These are phyloP conservation scores for Zosterops hypoxanthus DNA, from an alignment of 2,113 vertebrate genomes.

Conservation along the genomic window DNA sequence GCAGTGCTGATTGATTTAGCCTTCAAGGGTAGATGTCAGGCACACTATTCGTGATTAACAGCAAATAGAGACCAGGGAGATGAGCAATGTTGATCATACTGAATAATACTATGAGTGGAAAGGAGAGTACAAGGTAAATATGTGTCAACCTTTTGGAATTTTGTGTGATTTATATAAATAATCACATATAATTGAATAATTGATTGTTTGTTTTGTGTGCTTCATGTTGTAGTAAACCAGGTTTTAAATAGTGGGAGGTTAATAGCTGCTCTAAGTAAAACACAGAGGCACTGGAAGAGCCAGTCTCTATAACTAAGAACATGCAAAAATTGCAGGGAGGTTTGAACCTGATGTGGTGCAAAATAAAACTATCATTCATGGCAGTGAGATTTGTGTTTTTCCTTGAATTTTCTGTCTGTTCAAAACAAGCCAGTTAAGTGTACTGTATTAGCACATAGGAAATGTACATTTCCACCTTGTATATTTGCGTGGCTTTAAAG, in stretches of 20 bases:
- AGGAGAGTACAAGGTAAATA: constrained; percentile 18
- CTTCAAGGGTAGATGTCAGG: background rate
- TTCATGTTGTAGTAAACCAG: background rate
- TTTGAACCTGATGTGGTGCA: background rate
- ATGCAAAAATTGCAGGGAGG: background rate
- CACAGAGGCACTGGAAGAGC: background rate
- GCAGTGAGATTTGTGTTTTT: background rate
- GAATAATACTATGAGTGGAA: background rate
- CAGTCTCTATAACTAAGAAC: background rate
- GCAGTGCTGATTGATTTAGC: background rate
- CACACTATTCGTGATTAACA: background rate
- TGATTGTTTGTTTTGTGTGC: background rate
- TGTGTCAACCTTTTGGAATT: constrained; percentile 25
- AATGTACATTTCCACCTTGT: background rate
- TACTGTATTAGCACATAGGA: background rate
- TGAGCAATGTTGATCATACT: background rate
- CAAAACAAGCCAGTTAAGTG: background rate
- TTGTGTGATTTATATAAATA: background rate
- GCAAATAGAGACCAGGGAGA: constrained; percentile 10
- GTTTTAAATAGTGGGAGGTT: background rate
- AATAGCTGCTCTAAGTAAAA: constrained; percentile 18
- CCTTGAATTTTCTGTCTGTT: background rate
- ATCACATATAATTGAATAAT: background rate
- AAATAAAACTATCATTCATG: background rate
- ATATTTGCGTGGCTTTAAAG: background rate